Conservation (phyloP, 2,797 vertebrate species). For the Cyclopterus lumpus region DNA sequence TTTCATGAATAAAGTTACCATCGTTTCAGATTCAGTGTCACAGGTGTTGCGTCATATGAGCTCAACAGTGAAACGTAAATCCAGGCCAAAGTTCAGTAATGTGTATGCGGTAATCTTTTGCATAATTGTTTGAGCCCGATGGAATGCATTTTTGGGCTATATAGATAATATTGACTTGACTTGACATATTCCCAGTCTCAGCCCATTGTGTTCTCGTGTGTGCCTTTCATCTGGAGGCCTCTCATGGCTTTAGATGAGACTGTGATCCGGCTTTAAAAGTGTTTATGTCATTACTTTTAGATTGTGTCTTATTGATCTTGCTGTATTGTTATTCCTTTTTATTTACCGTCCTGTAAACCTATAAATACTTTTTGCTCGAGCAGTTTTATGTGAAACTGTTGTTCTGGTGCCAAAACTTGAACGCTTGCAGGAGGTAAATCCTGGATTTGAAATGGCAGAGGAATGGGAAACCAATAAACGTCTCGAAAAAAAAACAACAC, state of each 20-base stretch:
- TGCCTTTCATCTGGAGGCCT: background rate
- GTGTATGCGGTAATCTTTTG: background rate
- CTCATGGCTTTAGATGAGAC: background rate
- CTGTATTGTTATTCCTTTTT: background rate
- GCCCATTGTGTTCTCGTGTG: background rate
- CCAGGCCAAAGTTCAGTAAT: background rate
- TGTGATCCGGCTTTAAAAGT: background rate
- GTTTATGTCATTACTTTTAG: background rate
- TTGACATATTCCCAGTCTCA: background rate
- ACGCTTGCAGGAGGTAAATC: slow-evolving; percentile 17
- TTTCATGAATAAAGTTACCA: background rate
- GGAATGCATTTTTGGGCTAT: no score
- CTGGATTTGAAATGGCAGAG: slow-evolving; percentile 3
- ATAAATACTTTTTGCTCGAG: background rate
- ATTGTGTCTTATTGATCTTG: background rate
- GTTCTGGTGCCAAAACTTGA: slow-evolving; percentile 11
- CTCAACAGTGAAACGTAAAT: background rate
- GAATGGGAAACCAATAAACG: slow-evolving; percentile 1
- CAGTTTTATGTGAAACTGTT: slow-evolving; percentile 13
- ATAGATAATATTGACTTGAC: background rate
- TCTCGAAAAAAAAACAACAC: slow-evolving; percentile 21
- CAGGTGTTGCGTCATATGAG: background rate
- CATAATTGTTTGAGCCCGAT: background rate
- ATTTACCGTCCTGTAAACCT: background rate
- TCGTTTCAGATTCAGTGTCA: background rate